These are phyloP conservation scores for Hemaris fuciformis DNA, from an alignment of 2,888 invertebrate genomes.

Conservation along the genomic window DNA sequence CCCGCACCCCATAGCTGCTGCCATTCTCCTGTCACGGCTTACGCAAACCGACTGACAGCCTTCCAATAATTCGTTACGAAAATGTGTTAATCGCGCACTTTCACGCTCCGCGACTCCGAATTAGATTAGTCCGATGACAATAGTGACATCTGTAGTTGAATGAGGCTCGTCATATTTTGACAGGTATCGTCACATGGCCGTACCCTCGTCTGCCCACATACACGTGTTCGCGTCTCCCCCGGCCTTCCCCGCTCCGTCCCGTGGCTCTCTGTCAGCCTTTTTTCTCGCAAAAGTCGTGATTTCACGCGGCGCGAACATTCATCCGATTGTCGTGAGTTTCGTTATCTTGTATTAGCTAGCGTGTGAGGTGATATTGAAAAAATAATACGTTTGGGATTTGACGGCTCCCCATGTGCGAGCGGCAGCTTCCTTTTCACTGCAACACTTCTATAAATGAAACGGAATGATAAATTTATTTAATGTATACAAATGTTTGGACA, in stretches of 20 bases:
- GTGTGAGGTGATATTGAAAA: slow-evolving; percentile 75
- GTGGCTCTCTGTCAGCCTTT: slow-evolving; percentile 54
- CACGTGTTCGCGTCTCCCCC: slow-evolving; percentile 71
- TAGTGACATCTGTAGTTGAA: slow-evolving; percentile 75
- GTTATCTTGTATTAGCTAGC: slow-evolving; percentile 75
- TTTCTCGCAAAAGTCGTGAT: slow-evolving; percentile 74
- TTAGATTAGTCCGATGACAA: slow-evolving; percentile 78
- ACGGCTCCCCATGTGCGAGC: slow-evolving; percentile 75
- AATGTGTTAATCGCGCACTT: slow-evolving; percentile 81
- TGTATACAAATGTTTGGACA: slow-evolving; percentile 82
- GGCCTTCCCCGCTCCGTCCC: slow-evolving; percentile 45
- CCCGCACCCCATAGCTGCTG: slow-evolving; percentile 65
- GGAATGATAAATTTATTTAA: slow-evolving; percentile 81
- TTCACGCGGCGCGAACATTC: slow-evolving; percentile 80
- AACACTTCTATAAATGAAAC: slow-evolving; percentile 67
- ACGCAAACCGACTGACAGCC: slow-evolving; percentile 78
- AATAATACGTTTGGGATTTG: slow-evolving; percentile 80
- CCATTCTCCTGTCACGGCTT: slow-evolving; percentile 80
- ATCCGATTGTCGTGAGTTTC: slow-evolving; percentile 76
- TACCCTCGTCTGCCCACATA: slow-evolving; percentile 77
- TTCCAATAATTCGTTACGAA: slow-evolving; percentile 78
- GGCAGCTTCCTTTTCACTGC: slow-evolving; percentile 77
- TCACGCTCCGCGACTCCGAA: slow-evolving; percentile 73
- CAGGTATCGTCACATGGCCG: slow-evolving; percentile 71
- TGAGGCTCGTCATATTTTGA: slow-evolving; percentile 78